A percentile compares a stretch with the other conserved stretches of the same genome.
These are phyloP conservation scores for Philereme vetulata DNA, from an alignment of 2,888 invertebrate genomes.

Conservation along the genomic window DNA sequence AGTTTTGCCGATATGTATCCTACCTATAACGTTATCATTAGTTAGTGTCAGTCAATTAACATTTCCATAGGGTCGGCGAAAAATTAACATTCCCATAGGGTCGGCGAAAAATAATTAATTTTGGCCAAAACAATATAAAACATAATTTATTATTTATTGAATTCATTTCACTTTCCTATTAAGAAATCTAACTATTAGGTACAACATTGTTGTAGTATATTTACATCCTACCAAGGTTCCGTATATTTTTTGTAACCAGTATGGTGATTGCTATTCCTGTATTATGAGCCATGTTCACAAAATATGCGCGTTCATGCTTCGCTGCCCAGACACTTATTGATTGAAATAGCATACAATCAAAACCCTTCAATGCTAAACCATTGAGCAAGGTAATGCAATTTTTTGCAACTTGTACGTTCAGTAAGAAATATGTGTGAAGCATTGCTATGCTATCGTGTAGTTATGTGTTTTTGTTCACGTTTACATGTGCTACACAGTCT, in stretches of 20 bases:
- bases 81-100: no score
- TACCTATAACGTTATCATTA: no score
- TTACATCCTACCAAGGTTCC: background rate
- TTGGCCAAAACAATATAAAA: no score
- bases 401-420: background rate
- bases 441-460: background rate
- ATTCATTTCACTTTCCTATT: no score
- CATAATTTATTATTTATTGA: no score
- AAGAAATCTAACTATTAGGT: no score
- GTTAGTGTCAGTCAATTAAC: no score
- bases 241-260: background rate
- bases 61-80: no score
- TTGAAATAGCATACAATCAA: slow-evolving; percentile 9
- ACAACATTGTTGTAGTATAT: no score
- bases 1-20: no score
- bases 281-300: slow-evolving; percentile 13
- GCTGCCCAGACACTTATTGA: slow-evolving; percentile 7
- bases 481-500: slow-evolving; percentile 2
- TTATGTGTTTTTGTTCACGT: slow-evolving; percentile 5
- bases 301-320: slow-evolving; percentile 8
- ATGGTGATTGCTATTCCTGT: slow-evolving; percentile 6
- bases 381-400: background rate
- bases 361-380: slow-evolving; percentile 4
- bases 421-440: background rate
- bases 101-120: no score